These are phyloP conservation scores for Caenorhabditis virilis DNA, from an alignment of 2,888 invertebrate genomes.

Conservation along the genomic window DNA sequence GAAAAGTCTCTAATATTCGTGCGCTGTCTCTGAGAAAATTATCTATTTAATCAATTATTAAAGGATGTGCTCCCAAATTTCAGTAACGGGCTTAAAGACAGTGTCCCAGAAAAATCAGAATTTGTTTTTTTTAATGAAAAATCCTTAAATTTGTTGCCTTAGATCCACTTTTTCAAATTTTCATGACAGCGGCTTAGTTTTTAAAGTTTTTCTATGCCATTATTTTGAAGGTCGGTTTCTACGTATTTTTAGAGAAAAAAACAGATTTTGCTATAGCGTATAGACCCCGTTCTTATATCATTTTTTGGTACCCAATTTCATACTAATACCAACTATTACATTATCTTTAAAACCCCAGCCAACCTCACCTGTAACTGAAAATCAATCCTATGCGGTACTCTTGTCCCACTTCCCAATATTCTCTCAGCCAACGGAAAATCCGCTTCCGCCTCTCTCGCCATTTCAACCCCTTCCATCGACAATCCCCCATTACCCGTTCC, in stretches of 20 bases:
- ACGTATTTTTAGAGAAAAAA: background rate
- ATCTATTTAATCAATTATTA: background rate
- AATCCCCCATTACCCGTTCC: conserved; percentile 19
- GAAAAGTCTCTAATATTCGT: no score
- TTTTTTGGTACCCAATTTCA: conserved; percentile 1
- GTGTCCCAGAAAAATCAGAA: no score
- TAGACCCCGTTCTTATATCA: no score
- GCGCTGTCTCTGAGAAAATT: no score
- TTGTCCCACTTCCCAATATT: conserved; percentile 30
- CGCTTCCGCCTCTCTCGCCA: conserved; percentile 43
- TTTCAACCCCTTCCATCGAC: conserved; percentile 39
- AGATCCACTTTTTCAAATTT: no score
- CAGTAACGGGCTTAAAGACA: no score
- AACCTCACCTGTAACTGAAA: conserved; percentile 44
- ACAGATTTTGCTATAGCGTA: no score
- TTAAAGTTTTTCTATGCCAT: background rate
- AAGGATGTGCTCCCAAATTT: background rate
- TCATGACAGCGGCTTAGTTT: no score
- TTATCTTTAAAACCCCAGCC: no score
- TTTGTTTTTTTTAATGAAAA: background rate
- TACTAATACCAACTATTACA: no score
- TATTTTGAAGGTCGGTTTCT: background rate
- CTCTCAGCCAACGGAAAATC: conserved; percentile 47
- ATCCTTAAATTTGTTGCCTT: no score
- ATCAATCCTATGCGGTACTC: conserved; percentile 44